Conservation (phyloP, 2,888 invertebrate genomes). For the Chymomyza amoena region DNA sequence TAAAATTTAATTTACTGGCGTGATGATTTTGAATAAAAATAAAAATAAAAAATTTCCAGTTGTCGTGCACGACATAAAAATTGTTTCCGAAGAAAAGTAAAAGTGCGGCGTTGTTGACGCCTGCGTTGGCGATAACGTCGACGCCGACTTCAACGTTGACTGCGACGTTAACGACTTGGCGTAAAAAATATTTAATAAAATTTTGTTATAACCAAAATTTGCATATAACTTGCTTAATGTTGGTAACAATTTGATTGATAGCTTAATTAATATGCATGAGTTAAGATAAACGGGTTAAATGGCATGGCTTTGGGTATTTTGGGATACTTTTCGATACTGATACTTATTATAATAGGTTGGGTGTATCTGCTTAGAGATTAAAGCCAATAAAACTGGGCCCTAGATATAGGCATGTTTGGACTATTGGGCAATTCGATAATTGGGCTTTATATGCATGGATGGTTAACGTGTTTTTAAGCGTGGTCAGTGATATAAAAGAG, state of each 20-base stretch:
- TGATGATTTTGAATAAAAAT: constrained; percentile 20
- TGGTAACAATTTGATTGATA: neutral
- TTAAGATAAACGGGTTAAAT: neutral
- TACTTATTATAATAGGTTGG: neutral
- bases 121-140: constrained; percentile 13
- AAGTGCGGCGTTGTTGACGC: constrained; percentile 37
- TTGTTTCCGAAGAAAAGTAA: constrained; percentile 48
- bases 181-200: neutral
- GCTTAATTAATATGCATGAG: neutral
- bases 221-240: constrained; percentile 13
- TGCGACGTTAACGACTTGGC: neutral
- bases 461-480: neutral
- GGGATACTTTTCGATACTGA: neutral
- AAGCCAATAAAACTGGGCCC: too few species aligned
- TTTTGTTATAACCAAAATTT: neutral
- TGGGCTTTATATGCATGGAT: too few species aligned
- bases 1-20: constrained; percentile 45
- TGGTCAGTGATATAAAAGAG: neutral
- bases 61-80: constrained; percentile 18
- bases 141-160: neutral
- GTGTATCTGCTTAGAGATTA: neutral
- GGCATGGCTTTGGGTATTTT: neutral
- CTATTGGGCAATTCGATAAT: neutral
- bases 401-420: too few species aligned
- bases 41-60: constrained; percentile 47